These are phyloP conservation scores for Channa maculata DNA, from an alignment of 2,113 vertebrate genomes.

Conservation along the genomic window DNA sequence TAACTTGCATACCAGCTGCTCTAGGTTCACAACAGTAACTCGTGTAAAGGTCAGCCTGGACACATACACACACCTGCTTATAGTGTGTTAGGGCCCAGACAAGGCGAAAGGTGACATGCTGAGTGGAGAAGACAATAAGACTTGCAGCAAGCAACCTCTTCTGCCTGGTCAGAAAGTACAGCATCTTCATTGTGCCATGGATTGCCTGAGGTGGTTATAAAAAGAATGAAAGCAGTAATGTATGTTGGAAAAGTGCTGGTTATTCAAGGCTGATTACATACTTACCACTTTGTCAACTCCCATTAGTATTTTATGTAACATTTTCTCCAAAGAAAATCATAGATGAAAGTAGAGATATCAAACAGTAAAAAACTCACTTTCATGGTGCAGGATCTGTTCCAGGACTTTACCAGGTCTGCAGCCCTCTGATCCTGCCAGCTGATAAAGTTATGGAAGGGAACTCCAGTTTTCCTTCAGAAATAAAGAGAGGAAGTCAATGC, in stretches of 20 bases:
- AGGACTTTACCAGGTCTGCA: conserved; percentile 89
- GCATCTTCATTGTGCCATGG: conserved; percentile 83
- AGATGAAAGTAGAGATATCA: background rate
- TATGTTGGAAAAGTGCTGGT: background rate
- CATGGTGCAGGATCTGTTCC: conserved; percentile 91
- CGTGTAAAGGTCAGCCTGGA: background rate
- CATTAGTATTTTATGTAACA: background rate
- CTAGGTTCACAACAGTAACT: background rate
- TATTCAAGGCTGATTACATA: background rate
- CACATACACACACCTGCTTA: conserved; percentile 82
- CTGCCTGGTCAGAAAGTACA: conserved; percentile 90
- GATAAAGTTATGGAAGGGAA: conserved; percentile 97
- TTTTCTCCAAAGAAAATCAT: background rate
- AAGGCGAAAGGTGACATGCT: conserved; percentile 90
- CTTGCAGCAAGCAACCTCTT: conserved; percentile 87
- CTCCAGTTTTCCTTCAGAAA: conserved; percentile 87
- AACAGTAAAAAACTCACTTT: conserved; percentile 83
- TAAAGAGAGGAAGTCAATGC: background rate
- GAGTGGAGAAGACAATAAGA: conserved; percentile 89
- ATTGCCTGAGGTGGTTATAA: conserved; percentile 79
- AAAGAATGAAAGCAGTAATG: conserved; percentile 6
- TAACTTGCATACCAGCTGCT: background rate
- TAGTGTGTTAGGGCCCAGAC: conserved; percentile 89
- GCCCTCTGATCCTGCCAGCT: conserved; percentile 96
- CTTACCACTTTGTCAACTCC: background rate